These are phyloP conservation scores for Protonemura montana DNA, from an alignment of 2,888 invertebrate species.

Conservation along the genomic window DNA sequence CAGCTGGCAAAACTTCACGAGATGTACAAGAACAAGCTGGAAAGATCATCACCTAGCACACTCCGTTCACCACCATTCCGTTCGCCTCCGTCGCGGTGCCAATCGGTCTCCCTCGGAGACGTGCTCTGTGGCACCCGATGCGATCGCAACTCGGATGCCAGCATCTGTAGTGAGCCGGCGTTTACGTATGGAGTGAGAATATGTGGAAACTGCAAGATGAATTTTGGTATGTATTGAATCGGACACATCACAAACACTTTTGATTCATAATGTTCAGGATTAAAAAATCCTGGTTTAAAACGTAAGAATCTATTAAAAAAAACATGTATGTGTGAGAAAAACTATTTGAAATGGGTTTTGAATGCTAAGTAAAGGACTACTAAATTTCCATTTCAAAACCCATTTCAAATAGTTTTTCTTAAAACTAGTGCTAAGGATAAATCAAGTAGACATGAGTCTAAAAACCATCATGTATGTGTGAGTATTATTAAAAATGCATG, in stretches of 20 bases:
- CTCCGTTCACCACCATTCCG: conserved; percentile 47
- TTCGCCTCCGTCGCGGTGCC: conserved; percentile 69
- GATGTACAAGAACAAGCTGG: conserved; percentile 79
- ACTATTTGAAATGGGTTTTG: too few relatives aligned
- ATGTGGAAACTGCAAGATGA: conserved; percentile 74
- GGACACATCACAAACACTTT: too few relatives aligned
- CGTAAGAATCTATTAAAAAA: too few relatives aligned
- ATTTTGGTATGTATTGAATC: conserved; percentile 25
- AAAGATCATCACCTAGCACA: conserved; percentile 66
- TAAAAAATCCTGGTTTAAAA: too few relatives aligned
- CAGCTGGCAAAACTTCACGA: conserved; percentile 81
- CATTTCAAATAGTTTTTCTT: too few relatives aligned
- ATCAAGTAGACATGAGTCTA: too few relatives aligned
- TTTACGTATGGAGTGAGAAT: conserved; percentile 76
- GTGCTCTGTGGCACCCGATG: conserved; percentile 65
- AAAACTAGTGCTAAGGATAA: too few relatives aligned
- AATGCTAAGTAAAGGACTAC: too few relatives aligned
- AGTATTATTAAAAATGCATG: not conserved
- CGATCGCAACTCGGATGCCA: conserved; percentile 68
- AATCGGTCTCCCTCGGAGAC: conserved; percentile 74
- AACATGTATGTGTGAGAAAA: too few relatives aligned
- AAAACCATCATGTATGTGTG: too few relatives aligned
- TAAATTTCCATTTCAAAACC: too few relatives aligned
- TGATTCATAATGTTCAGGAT: too few relatives aligned
- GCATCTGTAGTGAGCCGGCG: conserved; percentile 87